These are phyloP conservation scores for Drepanosiphum platanoidis DNA, from an alignment of 2,888 invertebrate genomes.

Conservation along the genomic window DNA sequence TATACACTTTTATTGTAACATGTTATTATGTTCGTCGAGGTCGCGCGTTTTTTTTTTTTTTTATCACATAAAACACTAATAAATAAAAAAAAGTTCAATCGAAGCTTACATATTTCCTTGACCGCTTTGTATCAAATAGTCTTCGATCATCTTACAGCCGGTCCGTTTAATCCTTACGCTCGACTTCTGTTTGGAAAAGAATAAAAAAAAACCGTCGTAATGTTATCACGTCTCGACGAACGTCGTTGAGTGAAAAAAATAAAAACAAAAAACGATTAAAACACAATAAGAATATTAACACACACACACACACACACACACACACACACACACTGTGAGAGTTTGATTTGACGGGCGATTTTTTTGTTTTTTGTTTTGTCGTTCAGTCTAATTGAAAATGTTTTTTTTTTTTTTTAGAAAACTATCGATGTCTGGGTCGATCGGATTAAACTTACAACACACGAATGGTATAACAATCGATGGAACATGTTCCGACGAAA, in stretches of 20 bases:
- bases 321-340: neutral
- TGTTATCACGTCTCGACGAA: too few species aligned
- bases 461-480: neutral
- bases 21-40: neutral
- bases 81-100: neutral
- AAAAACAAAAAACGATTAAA: neutral
- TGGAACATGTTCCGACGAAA: too few species aligned
- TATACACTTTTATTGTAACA: neutral
- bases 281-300: neutral
- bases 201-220: neutral
- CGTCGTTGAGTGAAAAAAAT: too few species aligned
- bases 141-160: slow-evolving; percentile 31
- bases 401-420: too few species aligned
- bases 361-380: too few species aligned
- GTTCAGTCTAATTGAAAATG: neutral
- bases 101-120: slow-evolving; percentile 26
- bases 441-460: neutral
- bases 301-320: neutral
- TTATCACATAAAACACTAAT: neutral
- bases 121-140: slow-evolving; percentile 25
- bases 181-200: neutral
- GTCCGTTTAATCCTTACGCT: neutral
- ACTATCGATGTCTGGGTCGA: too few species aligned
- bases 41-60: neutral
- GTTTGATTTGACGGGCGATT: too few species aligned